Evolutionary conservation across 2,797 vertebrate genomes (phyloP).

Genomic region (Gadopsis marmoratus): DNA sequence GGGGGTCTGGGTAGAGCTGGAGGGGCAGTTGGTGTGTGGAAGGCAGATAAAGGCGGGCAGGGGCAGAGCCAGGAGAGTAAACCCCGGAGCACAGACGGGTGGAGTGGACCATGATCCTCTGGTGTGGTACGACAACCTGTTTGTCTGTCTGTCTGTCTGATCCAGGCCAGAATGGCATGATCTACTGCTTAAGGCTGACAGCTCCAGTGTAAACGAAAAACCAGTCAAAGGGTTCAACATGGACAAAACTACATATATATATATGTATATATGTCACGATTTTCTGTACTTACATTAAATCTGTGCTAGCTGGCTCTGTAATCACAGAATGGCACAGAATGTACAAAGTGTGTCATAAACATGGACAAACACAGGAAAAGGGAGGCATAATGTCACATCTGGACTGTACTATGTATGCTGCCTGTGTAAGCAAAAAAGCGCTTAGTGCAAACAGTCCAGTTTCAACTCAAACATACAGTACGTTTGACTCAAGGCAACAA

Average conservation of each 20-base stretch:
- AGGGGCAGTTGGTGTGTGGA: constrained; percentile 70
- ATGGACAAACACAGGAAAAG: background rate
- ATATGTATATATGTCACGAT: background rate
- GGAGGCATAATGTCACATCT: constrained; percentile 31
- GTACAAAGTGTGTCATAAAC: constrained; percentile 14
- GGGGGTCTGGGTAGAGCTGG: constrained; percentile 65
- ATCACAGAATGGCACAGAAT: background rate
- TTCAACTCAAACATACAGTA: constrained; percentile 33
- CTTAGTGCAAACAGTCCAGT: constrained; percentile 33
- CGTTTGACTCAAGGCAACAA: constrained; percentile 41
- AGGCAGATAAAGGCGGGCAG: constrained; percentile 77
- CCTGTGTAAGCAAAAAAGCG: constrained; percentile 43
- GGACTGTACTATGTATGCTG: constrained; percentile 17
- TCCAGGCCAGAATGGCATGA: constrained; percentile 54
- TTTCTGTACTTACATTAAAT: background rate
- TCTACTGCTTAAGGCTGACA: constrained; percentile 61
- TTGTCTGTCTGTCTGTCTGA: constrained; percentile 73
- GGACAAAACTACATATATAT: constrained; percentile 29
- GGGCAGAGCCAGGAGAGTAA: constrained; percentile 76
- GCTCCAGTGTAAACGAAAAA: constrained; percentile 51
- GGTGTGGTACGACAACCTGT: constrained; percentile 79
- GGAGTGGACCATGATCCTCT: constrained; percentile 70
- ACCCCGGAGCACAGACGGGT: constrained; percentile 69
- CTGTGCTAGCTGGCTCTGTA: background rate
- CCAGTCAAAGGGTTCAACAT: constrained; percentile 22